Conservation (phyloP, 2,888 invertebrate species). For the Heteromyza rotundicornis region DNA sequence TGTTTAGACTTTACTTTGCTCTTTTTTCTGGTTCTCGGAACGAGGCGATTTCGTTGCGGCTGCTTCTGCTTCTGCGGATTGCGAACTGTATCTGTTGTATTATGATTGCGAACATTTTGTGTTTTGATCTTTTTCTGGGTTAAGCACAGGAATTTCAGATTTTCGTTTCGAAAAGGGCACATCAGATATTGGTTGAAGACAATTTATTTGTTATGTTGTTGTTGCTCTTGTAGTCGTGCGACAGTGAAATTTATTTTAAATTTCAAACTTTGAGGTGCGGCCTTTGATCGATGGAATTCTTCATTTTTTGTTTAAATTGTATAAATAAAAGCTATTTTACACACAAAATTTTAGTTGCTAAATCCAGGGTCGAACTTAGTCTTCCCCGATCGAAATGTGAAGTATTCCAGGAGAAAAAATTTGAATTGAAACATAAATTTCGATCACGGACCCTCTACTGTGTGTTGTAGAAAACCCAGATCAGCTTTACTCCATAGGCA, state of each 20-base stretch:
- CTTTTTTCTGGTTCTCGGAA: not conserved
- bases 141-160: not conserved
- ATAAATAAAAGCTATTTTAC: too few species aligned
- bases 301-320: too few species aligned
- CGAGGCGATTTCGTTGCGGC: not conserved
- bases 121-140: not conserved
- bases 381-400: too few species aligned
- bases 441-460: too few species aligned
- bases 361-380: too few species aligned
- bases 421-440: too few species aligned
- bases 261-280: not conserved
- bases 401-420: too few species aligned
- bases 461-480: too few species aligned
- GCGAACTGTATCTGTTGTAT: slow-evolving; percentile 3
- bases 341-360: too few species aligned
- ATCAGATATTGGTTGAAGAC: slow-evolving; percentile 9
- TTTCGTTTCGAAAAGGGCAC: slow-evolving; percentile 7
- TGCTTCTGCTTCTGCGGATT: not conserved
- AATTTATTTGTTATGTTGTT: too few species aligned
- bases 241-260: slow-evolving; percentile 11
- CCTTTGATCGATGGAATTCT: too few species aligned
- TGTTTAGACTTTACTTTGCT: not conserved
- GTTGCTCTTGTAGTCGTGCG: not conserved
- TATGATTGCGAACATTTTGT: not conserved
- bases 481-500: too few species aligned